Conservation (phyloP, 2,888 invertebrate species). For the Spisula solida region DNA sequence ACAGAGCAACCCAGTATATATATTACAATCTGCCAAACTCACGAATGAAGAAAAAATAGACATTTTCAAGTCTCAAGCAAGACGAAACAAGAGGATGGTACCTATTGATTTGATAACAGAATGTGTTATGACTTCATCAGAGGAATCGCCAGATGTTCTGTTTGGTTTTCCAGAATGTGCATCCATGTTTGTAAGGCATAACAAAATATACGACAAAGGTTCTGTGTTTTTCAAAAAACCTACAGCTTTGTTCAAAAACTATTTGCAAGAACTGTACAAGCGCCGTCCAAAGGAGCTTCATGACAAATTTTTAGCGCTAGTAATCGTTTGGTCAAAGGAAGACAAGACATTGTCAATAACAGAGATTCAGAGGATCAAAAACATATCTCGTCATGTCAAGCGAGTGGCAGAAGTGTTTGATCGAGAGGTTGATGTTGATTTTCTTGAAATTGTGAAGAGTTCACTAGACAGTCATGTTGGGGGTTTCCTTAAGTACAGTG, state of each 20-base stretch:
- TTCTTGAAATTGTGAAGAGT: conserved; percentile 19
- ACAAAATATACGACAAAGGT: conserved; percentile 34
- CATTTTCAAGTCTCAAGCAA: conserved; percentile 29
- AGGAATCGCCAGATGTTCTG: conserved; percentile 16
- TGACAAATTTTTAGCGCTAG: conserved; percentile 53
- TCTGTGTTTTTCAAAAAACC: conserved; percentile 45
- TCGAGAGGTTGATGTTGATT: conserved; percentile 16
- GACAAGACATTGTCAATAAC: neutral
- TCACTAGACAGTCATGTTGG: conserved; percentile 44
- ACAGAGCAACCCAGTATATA: too few relatives aligned
- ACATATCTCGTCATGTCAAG: conserved; percentile 25
- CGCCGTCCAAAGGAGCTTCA: neutral
- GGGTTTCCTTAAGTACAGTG: conserved; percentile 31
- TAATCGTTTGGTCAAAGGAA: conserved; percentile 57
- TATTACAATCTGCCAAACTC: conserved; percentile 31
- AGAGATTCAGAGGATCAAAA: conserved; percentile 27
- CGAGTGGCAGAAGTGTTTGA: conserved; percentile 42
- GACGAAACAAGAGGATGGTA: neutral
- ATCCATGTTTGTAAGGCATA: conserved; percentile 38
- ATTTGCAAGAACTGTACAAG: conserved; percentile 46
- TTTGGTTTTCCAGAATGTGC: conserved; percentile 57
- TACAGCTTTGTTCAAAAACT: conserved; percentile 35
- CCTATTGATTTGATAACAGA: neutral
- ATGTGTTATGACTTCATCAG: conserved; percentile 23
- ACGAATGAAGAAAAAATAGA: conserved; percentile 27